A percentile compares a stretch with the other conserved stretches of the same genome.
phyloP scores from a whole-genome alignment of 2,113 vertebrate genomes.

The Ardeotis arabs region DNA sequence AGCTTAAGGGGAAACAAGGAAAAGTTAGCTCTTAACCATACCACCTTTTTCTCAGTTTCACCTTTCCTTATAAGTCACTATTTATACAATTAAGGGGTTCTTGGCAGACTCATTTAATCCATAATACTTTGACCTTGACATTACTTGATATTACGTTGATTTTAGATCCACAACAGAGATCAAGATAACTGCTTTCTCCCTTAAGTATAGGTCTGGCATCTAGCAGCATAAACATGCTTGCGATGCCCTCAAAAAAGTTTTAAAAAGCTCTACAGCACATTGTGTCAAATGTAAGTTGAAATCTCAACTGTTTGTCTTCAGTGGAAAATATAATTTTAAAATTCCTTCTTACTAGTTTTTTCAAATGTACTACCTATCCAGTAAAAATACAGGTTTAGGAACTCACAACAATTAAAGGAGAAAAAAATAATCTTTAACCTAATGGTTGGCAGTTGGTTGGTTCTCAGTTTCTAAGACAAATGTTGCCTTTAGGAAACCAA shows the following conservation, averaged over 20 bases:
- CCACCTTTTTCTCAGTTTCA: not conserved
- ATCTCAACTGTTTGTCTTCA: not conserved
- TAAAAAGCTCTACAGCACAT: not conserved
- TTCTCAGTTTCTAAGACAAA: not conserved
- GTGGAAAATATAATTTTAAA: not conserved
- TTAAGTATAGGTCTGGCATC: not conserved
- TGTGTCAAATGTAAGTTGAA: not conserved
- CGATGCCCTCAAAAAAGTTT: not conserved
- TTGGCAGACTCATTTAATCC: not conserved
- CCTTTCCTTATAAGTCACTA: slow-evolving; percentile 5
- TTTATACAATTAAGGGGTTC: not conserved
- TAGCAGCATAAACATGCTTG: not conserved
- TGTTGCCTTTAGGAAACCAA: not conserved
- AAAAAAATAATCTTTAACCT: not conserved
- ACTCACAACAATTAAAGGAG: not conserved
- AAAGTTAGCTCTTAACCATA: not conserved
- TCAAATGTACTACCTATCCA: not conserved
- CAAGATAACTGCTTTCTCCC: not conserved
- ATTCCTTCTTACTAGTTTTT: not conserved
- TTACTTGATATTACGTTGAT: not conserved
- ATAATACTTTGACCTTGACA: slow-evolving; percentile 11
- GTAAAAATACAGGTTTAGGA: not conserved
- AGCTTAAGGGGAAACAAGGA: not conserved
- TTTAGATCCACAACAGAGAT: not conserved
- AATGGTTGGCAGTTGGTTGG: not conserved